Base-by-base conservation (phyloP, 1,140 invertebrate species). In the Neodiprion fabricii region DNA sequence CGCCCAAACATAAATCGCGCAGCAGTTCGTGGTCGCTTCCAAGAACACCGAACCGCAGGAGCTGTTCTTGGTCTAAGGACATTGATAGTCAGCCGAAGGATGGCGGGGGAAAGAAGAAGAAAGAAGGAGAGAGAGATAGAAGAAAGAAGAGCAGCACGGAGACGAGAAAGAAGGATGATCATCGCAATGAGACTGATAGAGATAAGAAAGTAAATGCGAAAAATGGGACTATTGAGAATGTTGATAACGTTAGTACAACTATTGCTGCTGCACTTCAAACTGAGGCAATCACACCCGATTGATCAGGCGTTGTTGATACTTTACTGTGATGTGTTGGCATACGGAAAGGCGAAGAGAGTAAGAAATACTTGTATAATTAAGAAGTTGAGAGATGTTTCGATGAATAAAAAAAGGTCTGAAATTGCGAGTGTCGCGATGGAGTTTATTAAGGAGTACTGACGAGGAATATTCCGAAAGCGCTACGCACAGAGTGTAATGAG, bases 21-120 rank as follows among this genome's bases (percentile, higher is more conserved):
- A 88, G 86, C 48, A 86, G 85, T 72, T 85, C 84, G 0, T 88
- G 86, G 85, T 88, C 86, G 1, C 68, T 88, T 66, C 86, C 85
- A 11, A 86, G 84, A 67, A 85, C 86, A 9, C 82, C 85, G 17
- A 79, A 81, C 53, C 78, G 79, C 53, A 80, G 85, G 75, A 87
- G 85, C 48, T 86, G 85, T 68, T 88, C 86, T 0, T 87, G 86
- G 86, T 86, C 85, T 0, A 85, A 83, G 72, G 76, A 71, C 9
- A 79, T 73, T 0, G 82, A 85, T 17, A 61, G n/a, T 12, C 53
- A 12, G 11, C 53, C 11, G 11, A 61, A 61, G n/a, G 53, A 9
- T 53, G 66, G 7, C 48, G 70, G 72, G 14, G 75, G 74, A 28
- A 9, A 50, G 61, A 65, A 72, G 17, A 67, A 23, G 1, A 74